These are phyloP conservation scores for Calephelis nemesis DNA, from an alignment of 1,140 invertebrate genomes.

Conservation along the genomic window DNA sequence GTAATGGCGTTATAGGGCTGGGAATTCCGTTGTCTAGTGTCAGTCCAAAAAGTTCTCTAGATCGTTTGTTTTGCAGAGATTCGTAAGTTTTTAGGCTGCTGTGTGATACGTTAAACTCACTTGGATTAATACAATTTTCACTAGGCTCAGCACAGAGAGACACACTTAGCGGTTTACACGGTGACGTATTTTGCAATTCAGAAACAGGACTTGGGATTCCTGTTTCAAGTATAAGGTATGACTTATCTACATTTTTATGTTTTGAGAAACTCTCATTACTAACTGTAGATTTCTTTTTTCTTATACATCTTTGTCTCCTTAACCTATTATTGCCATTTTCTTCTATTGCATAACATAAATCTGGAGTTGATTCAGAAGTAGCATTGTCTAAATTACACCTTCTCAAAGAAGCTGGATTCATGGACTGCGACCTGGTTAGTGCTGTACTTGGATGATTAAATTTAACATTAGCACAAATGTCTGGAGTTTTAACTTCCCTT, in stretches of 20 bases:
- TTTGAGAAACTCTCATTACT: slow-evolving; percentile 63
- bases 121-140: slow-evolving; percentile 4
- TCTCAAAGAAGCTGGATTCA: slow-evolving; percentile 42
- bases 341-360: slow-evolving; percentile 44
- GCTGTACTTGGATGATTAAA: slow-evolving; percentile 34
- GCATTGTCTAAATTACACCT: slow-evolving; percentile 47
- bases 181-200: slow-evolving; percentile 51
- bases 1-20: slow-evolving; percentile 65
- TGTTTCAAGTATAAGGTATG: slow-evolving; percentile 55
- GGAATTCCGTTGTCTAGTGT: slow-evolving; percentile 68
- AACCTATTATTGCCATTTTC: slow-evolving; percentile 50
- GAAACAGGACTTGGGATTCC: slow-evolving; percentile 59
- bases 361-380: slow-evolving; percentile 64
- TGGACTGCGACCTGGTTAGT: slow-evolving; percentile 59
- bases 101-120: slow-evolving; percentile 49
- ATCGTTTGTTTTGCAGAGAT: slow-evolving; percentile 46
- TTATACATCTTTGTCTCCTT: slow-evolving; percentile 65
- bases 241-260: slow-evolving; percentile 46
- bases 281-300: slow-evolving; percentile 67
- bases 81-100: slow-evolving; percentile 58
- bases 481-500: slow-evolving; percentile 68
- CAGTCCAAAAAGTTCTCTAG: slow-evolving; percentile 61
- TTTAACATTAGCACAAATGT: slow-evolving; percentile 42
- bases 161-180: slow-evolving; percentile 46
- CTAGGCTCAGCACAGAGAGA: slow-evolving; percentile 30